Percentiles rank a stretch among this genome's conserved stretches.
Evolutionary conservation across 2,797 vertebrate genomes (phyloP).

Genomic region (Hypotaenidia philippensis): DNA sequence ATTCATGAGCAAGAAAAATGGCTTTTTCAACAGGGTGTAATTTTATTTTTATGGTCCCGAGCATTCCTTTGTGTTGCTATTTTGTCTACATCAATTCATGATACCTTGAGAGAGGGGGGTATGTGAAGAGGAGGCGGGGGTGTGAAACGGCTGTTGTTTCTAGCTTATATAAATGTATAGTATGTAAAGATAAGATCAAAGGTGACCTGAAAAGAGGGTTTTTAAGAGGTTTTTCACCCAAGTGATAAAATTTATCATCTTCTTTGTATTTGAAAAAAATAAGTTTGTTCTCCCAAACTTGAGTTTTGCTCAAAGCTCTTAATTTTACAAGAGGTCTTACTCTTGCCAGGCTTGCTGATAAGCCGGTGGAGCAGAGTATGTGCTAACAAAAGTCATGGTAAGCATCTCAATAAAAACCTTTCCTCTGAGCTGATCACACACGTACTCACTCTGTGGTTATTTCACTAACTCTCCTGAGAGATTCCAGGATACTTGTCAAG

Average conservation of each 20-base stretch:
- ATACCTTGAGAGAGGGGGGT: background rate
- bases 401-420: background rate
- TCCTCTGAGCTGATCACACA: background rate
- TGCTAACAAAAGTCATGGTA: background rate
- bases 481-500: background rate
- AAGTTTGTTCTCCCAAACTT: background rate
- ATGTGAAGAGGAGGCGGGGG: background rate
- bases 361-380: background rate
- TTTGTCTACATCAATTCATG: background rate
- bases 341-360: background rate
- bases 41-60: background rate
- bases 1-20: constrained; percentile 8
- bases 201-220: background rate
- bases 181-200: constrained; percentile 10
- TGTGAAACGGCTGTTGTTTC: background rate
- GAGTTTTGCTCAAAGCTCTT: background rate
- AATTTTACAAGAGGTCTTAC: background rate
- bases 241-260: too few relatives aligned
- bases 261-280: too few relatives aligned
- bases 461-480: background rate
- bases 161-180: background rate
- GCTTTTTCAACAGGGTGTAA: background rate
- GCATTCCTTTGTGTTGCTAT: background rate
- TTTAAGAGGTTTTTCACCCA: background rate
- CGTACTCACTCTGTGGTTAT: background rate